A percentile compares a stretch with the other conserved stretches of the same genome.
These are phyloP conservation scores for Mugil cephalus DNA, from an alignment of 2,113 vertebrate genomes.

Conservation along the genomic window DNA sequence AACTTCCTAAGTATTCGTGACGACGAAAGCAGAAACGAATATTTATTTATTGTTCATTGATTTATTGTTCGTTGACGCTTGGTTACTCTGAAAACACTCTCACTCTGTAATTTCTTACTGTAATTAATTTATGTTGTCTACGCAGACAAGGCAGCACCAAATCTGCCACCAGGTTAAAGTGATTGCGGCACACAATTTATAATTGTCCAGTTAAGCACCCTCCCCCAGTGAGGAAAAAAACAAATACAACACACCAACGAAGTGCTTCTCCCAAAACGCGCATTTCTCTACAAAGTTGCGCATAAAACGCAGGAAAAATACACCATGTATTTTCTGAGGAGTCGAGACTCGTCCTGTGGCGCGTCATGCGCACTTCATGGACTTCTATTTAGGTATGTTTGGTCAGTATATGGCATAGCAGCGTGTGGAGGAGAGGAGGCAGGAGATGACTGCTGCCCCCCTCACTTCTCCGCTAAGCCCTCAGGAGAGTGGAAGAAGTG, in stretches of 20 bases:
- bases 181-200: conserved; percentile 8
- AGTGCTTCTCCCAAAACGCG: neutral
- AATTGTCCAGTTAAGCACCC: conserved; percentile 21
- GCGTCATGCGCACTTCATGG: conserved; percentile 50
- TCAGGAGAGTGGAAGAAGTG: conserved; percentile 49
- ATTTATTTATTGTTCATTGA: too few species aligned
- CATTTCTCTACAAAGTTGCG: neutral
- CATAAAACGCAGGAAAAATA: conserved; percentile 6
- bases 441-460: conserved; percentile 59
- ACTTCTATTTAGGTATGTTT: conserved; percentile 32
- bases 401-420: conserved; percentile 55
- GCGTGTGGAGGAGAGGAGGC: conserved; percentile 63
- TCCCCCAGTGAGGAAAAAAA: conserved; percentile 38
- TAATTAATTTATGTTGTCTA: too few species aligned
- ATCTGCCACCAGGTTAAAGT: neutral
- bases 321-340: neutral
- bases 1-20: conserved; percentile 5
- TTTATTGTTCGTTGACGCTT: too few species aligned
- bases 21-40: too few species aligned
- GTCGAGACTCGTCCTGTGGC: neutral
- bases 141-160: neutral
- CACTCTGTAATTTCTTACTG: too few species aligned
- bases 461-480: conserved; percentile 64
- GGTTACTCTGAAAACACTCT: too few species aligned
- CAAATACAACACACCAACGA: conserved; percentile 16